Percentiles rank a stretch among this genome's conserved stretches.
Conservation (phyloP, 2,113 vertebrate genomes). For the Daubentonia madagascariensis region DNA sequence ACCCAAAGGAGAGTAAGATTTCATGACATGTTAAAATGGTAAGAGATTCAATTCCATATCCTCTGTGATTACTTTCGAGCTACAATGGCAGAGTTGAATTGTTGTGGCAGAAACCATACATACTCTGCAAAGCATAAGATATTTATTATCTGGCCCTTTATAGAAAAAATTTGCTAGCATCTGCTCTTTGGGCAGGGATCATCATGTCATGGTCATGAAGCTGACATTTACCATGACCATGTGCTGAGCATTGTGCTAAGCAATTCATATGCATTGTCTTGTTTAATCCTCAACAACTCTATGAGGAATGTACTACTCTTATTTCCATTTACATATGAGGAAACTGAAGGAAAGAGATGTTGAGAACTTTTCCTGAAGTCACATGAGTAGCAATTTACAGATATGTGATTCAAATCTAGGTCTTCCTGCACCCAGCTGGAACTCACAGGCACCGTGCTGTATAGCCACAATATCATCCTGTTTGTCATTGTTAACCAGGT, state of each 20-base stretch:
- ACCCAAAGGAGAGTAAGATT: not conserved
- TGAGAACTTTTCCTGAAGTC: not conserved
- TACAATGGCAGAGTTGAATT: not conserved
- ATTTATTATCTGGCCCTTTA: not conserved
- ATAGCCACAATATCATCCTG: not conserved
- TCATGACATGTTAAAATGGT: not conserved
- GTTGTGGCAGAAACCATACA: not conserved
- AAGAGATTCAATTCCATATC: not conserved
- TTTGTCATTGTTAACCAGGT: not conserved
- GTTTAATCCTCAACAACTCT: not conserved
- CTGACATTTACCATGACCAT: not conserved
- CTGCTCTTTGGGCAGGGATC: not conserved
- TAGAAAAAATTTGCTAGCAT: not conserved
- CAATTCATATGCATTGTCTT: not conserved
- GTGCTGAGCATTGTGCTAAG: not conserved
- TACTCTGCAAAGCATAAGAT: not conserved
- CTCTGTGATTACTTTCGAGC: not conserved
- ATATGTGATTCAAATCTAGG: not conserved
- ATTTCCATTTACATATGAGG: not conserved
- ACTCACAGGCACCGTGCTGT: not conserved
- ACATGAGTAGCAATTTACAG: not conserved
- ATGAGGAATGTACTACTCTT: not conserved
- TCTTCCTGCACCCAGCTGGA: not conserved
- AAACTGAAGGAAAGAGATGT: not conserved
- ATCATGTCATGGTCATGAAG: not conserved